Evolutionary conservation across 2,888 invertebrate genomes (phyloP), one percentile per base, ranked within the genome.

Genomic region (Ornithoptera priamus): DNA sequence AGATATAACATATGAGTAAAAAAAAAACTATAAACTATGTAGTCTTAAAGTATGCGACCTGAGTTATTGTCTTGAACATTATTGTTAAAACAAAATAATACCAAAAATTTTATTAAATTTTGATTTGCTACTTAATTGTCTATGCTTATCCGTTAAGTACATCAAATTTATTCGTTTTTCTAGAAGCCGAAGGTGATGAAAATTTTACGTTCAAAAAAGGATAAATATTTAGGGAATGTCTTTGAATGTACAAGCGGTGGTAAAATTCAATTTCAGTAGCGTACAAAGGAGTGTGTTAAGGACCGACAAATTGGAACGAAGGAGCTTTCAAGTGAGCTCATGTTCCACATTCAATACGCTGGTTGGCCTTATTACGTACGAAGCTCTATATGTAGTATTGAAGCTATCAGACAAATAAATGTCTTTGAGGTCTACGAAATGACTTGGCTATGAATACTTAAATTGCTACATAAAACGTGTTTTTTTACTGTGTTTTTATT

Each of bases 221-320:
- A 53, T 50, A 56, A 53, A 61, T 53, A 12, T 66, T 15, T 20
- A 36, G 17, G 17, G 53, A 67, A 66, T 61, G 30, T n/a, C 50
- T 60, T 66, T 30, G 53, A 24, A 20, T 53, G 10, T 22, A 46
- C 12, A 22, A 20, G 17, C 46, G 22, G 22, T 2, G n/a, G 62
- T 65, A 50, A 30, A 67, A 62, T 50, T 56, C 61, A 22, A 62
- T 62, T 67, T 39, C 30, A 20, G 24, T 57, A 24, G 62, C 57
- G 57, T 57, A 62, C 57, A 62, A 57, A 57, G 24, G 42, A 62
- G 62, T 67, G 42, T 57, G 24, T 62, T 39, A 62, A 61, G 20
- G 12, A 15, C 36, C 30, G n/a, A 56, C 36, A 61, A 62, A 56
- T 22, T 56, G 24, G 36, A 22, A 18, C 58, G 30, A 46, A 53